phyloP scores from a whole-genome alignment of 2,113 vertebrate species.

The Zapus hudsonius region DNA sequence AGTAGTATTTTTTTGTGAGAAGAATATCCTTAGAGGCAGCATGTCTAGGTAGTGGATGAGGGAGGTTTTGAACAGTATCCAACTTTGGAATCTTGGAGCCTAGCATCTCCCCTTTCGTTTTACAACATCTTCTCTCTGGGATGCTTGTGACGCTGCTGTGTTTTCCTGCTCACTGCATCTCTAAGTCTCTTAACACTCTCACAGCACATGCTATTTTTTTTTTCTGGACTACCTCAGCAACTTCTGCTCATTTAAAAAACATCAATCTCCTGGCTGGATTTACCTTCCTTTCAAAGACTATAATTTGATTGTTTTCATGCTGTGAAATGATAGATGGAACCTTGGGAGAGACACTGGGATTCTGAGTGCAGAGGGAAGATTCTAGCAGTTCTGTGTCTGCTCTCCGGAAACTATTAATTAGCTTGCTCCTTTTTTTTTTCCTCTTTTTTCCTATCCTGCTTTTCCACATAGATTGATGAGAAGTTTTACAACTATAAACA shows the following conservation, averaged over 20 bases:
- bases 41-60: neutral
- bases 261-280: conserved; percentile 69
- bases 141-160: neutral
- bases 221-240: conserved; percentile 63
- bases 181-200: neutral
- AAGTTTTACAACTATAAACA: conserved; percentile 43
- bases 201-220: neutral
- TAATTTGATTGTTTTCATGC: conserved; percentile 78
- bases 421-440: conserved; percentile 38
- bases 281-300: conserved; percentile 64
- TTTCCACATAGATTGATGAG: neutral
- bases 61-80: conserved; percentile 28
- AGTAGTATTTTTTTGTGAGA: neutral
- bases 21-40: neutral
- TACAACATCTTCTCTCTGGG: conserved; percentile 50
- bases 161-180: conserved; percentile 39
- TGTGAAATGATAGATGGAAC: conserved; percentile 67
- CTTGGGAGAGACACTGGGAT: conserved; percentile 47
- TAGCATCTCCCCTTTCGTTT: neutral
- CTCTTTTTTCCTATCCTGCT: neutral
- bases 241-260: conserved; percentile 74
- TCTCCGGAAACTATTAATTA: conserved; percentile 74
- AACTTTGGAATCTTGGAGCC: neutral
- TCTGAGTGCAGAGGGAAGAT: conserved; percentile 45
- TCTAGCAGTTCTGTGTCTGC: conserved; percentile 50